Evolutionary conservation across 2,888 invertebrate genomes (phyloP).

Genomic region (Drosophila anceps): DNA sequence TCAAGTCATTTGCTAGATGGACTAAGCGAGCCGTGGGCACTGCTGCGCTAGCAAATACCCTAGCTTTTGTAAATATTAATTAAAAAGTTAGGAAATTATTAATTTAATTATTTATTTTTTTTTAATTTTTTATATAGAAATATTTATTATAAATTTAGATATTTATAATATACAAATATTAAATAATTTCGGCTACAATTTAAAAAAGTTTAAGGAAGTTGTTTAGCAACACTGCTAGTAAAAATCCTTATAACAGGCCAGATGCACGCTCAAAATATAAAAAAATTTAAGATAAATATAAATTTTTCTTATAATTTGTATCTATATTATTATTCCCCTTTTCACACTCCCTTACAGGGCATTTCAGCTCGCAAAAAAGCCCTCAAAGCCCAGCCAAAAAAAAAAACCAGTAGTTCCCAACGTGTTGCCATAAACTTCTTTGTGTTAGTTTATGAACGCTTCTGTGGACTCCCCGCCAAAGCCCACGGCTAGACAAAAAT

Average conservation of each 20-base stretch:
- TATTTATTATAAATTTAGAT: too few relatives aligned
- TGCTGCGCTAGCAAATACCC: conserved; percentile 1
- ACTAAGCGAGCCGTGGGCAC: neutral
- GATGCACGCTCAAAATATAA: too few relatives aligned
- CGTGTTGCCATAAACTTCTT: conserved; percentile 59
- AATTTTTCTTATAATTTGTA: neutral
- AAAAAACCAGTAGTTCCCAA: conserved; percentile 65
- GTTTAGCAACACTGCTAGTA: too few relatives aligned
- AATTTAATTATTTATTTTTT: neutral
- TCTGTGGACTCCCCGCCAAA: conserved; percentile 19
- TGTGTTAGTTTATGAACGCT: conserved; percentile 31
- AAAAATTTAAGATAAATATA: too few relatives aligned
- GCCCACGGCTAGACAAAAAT: conserved; percentile 44
- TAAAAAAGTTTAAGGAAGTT: neutral
- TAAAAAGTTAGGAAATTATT: neutral
- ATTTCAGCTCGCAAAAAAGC: neutral
- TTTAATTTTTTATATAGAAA: neutral
- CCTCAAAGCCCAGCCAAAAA: neutral
- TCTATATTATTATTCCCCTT: neutral
- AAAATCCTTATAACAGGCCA: too few relatives aligned
- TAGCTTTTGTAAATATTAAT: neutral
- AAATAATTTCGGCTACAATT: neutral
- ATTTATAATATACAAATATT: neutral
- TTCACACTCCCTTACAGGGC: neutral
- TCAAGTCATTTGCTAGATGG: neutral